These are phyloP conservation scores for Agonum fuliginosum DNA, from an alignment of 2,888 invertebrate species.

Conservation along the genomic window DNA sequence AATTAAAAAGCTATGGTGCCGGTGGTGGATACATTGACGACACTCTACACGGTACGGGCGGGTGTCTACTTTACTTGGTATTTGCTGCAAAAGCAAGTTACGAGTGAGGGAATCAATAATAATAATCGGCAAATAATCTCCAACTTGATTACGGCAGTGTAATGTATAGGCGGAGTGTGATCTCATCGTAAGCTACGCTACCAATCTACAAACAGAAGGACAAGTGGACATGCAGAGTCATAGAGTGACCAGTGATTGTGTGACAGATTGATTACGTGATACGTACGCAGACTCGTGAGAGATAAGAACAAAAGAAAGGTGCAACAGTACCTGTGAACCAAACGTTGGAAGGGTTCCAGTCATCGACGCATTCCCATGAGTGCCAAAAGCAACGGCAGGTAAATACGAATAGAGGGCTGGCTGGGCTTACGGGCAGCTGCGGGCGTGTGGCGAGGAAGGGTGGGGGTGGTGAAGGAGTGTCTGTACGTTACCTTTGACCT, in stretches of 20 bases:
- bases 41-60: slow-evolving; percentile 71
- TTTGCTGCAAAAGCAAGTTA: slow-evolving; percentile 71
- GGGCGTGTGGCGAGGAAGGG: slow-evolving; percentile 47
- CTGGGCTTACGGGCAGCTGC: slow-evolving; percentile 56
- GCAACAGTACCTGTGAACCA: slow-evolving; percentile 81
- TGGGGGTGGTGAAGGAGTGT: slow-evolving; percentile 64
- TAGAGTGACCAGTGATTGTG: slow-evolving; percentile 48
- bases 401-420: slow-evolving; percentile 59
- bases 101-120: slow-evolving; percentile 69
- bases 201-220: slow-evolving; percentile 63
- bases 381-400: slow-evolving; percentile 77
- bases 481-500: slow-evolving; percentile 85
- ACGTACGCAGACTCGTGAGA: slow-evolving; percentile 58
- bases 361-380: slow-evolving; percentile 78
- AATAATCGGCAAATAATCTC: slow-evolving; percentile 61
- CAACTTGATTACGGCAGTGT: slow-evolving; percentile 64
- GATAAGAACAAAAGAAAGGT: slow-evolving; percentile 74
- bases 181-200: slow-evolving; percentile 61
- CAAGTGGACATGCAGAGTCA: slow-evolving; percentile 65
- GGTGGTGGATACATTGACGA: slow-evolving; percentile 71
- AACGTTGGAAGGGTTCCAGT: slow-evolving; percentile 71
- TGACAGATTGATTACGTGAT: slow-evolving; percentile 47
- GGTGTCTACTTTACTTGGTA: slow-evolving; percentile 69
- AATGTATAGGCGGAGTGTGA: slow-evolving; percentile 59
- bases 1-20: slow-evolving; percentile 67